Percentiles rank a stretch among this genome's conserved stretches.
These are phyloP conservation scores for Stichopus horrens DNA, from an alignment of 53 echinoderm and acorn worm genomes.

Conservation along the genomic window DNA sequence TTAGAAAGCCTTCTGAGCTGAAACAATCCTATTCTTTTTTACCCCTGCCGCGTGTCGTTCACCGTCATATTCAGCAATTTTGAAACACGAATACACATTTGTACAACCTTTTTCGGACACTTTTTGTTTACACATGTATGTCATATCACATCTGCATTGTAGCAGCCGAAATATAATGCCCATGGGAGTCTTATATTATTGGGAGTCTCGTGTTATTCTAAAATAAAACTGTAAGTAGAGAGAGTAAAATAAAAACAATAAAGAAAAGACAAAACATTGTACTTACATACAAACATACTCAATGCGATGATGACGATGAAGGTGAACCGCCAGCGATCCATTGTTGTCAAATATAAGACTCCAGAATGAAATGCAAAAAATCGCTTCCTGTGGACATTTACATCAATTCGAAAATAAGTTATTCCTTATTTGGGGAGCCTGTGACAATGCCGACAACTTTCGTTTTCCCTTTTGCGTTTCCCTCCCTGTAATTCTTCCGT, in stretches of 20 bases:
- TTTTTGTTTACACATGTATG: no score
- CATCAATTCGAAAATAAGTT: not conserved
- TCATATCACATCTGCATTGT: no score
- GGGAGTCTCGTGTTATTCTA: no score
- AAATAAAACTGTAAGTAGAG: no score
- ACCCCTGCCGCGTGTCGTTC: no score
- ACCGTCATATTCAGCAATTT: no score
- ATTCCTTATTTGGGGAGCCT: not conserved
- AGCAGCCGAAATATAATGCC: no score
- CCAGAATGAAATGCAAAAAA: not conserved
- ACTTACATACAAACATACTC: not conserved
- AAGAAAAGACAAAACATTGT: not conserved
- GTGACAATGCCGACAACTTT: not conserved
- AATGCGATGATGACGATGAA: not conserved
- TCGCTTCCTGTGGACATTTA: not conserved
- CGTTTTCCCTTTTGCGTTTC: not conserved
- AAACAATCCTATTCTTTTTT: no score
- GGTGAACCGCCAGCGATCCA: not conserved
- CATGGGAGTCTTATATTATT: no score
- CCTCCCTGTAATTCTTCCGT: not conserved
- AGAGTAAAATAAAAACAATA: not conserved
- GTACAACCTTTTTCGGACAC: no score
- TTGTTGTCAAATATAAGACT: not conserved
- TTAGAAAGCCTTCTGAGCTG: no score
- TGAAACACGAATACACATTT: no score